Conservation (phyloP, 2,113 vertebrate species). For the Acanthochromis polyacanthus region DNA sequence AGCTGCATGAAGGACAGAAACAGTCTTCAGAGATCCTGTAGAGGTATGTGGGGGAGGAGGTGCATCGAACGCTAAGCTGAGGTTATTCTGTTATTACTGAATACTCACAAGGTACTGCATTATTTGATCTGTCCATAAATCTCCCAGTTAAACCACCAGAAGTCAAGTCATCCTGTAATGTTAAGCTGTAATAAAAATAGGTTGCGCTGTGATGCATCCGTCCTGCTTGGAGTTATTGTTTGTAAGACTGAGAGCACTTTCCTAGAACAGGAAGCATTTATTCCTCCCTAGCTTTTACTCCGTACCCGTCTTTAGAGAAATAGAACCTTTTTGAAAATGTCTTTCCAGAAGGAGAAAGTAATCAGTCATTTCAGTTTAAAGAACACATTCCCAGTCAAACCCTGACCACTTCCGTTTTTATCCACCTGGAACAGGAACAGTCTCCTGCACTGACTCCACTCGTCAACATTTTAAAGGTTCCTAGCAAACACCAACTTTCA, state of each 20-base stretch:
- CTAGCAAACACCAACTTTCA: slow-evolving; percentile 42
- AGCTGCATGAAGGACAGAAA: slow-evolving; percentile 71
- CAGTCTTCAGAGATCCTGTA: slow-evolving; percentile 69
- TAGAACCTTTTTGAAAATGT: slow-evolving; percentile 30
- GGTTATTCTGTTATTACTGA: slow-evolving; percentile 75
- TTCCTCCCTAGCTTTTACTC: slow-evolving; percentile 24
- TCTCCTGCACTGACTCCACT: slow-evolving; percentile 22
- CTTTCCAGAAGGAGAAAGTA: slow-evolving; percentile 28
- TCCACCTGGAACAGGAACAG: slow-evolving; percentile 33
- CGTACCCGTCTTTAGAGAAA: slow-evolving; percentile 37
- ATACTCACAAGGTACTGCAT: slow-evolving; percentile 74
- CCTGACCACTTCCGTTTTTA: slow-evolving; percentile 15
- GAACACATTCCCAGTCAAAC: slow-evolving; percentile 40
- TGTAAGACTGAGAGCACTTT: slow-evolving; percentile 51
- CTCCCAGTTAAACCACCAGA: slow-evolving; percentile 30
- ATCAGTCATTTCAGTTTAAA: slow-evolving; percentile 41
- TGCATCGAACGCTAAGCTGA: slow-evolving; percentile 72
- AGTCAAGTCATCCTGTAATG: slow-evolving; percentile 19
- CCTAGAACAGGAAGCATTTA: slow-evolving; percentile 61
- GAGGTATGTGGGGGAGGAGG: slow-evolving; percentile 65
- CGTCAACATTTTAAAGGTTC: slow-evolving; percentile 40
- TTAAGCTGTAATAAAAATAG: slow-evolving; percentile 44
- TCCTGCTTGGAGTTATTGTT: slow-evolving; percentile 17
- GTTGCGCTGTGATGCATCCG: slow-evolving; percentile 18
- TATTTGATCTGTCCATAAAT: slow-evolving; percentile 42